Evolutionary conservation across 2,797 vertebrate species (phyloP).

Genomic region (Antrozous pallidus): DNA sequence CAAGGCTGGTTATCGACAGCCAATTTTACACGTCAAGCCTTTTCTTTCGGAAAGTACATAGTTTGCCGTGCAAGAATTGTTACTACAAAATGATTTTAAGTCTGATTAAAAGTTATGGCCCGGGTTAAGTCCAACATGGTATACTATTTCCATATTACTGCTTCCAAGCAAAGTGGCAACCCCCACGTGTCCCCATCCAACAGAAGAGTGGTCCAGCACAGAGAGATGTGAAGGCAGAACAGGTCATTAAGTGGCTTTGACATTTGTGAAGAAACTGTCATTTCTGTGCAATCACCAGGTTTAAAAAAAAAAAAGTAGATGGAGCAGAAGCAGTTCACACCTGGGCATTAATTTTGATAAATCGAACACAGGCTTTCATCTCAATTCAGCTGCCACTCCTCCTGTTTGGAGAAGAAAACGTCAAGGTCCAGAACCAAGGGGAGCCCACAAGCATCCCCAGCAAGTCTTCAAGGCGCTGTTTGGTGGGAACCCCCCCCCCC

Average conservation of each 20-base stretch:
- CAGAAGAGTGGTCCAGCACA: neutral
- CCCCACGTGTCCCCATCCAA: neutral
- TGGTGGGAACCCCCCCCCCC: rapidly evolving
- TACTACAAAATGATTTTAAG: neutral
- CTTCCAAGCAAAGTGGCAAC: neutral
- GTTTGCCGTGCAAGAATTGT: constrained; percentile 24
- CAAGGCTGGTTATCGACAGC: neutral
- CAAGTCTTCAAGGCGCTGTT: neutral
- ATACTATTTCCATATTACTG: neutral
- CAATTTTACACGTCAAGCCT: neutral
- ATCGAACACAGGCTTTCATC: no score
- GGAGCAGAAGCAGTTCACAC: rapidly evolving
- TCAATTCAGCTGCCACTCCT: neutral
- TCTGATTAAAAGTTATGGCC: neutral
- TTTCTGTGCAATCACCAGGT: neutral
- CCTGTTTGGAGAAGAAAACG: neutral
- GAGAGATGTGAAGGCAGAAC: neutral
- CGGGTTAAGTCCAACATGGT: neutral
- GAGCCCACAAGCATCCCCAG: neutral
- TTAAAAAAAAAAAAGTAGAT: neutral
- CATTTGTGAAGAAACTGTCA: neutral
- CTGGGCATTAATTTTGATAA: neutral
- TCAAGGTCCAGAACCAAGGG: rapidly evolving
- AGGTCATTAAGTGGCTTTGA: rapidly evolving
- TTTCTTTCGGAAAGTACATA: neutral